Evolutionary conservation across 1,140 invertebrate species (phyloP).

Genomic region (Zelostemma sp.): DNA sequence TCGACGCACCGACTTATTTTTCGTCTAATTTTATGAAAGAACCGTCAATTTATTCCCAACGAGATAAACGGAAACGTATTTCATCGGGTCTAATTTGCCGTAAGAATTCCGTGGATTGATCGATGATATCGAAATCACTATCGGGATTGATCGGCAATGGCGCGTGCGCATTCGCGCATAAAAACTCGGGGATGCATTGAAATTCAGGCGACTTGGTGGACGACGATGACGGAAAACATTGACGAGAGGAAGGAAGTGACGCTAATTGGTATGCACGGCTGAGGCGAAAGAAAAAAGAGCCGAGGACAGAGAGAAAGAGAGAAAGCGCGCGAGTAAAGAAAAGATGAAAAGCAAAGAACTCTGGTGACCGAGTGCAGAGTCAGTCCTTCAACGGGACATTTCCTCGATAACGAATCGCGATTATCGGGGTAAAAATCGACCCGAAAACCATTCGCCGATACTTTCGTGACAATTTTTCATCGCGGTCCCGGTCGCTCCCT

Average conservation of each 20-base stretch:
- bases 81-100: slow-evolving; percentile 10
- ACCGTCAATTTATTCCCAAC: too few relatives aligned
- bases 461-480: slow-evolving; percentile 49
- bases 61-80: too few relatives aligned
- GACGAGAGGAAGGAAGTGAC: slow-evolving; percentile 64
- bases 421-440: too few relatives aligned
- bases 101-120: slow-evolving; percentile 13
- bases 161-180: slow-evolving; percentile 40
- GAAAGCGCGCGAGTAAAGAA: slow-evolving; percentile 1
- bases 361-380: slow-evolving; percentile 52
- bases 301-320: slow-evolving; percentile 12
- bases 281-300: slow-evolving; percentile 13
- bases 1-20: neutral
- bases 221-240: slow-evolving; percentile 56
- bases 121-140: slow-evolving; percentile 24
- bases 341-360: slow-evolving; percentile 53
- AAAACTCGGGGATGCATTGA: slow-evolving; percentile 48
- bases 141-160: slow-evolving; percentile 45
- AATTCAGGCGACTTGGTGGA: slow-evolving; percentile 52
- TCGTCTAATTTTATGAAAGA: neutral
- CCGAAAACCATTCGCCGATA: slow-evolving; percentile 29
- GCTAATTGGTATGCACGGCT: slow-evolving; percentile 60
- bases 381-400: slow-evolving; percentile 52
- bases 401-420: slow-evolving; percentile 16
- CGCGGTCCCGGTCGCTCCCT: neutral